These are phyloP conservation scores for Macrotis lagotis DNA, from an alignment of 2,113 vertebrate genomes.

Conservation along the genomic window DNA sequence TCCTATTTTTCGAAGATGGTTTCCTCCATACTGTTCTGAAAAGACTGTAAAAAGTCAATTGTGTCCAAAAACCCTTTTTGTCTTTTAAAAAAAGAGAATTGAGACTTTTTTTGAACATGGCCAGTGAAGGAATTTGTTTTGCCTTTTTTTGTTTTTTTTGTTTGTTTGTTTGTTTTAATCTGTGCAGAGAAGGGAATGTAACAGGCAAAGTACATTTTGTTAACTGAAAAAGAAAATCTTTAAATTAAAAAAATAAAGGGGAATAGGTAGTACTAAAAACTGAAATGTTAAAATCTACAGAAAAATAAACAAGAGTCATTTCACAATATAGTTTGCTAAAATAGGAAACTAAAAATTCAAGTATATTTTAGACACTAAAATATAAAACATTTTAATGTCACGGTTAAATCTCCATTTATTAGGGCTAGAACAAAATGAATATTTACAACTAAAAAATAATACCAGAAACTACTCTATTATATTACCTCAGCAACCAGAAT, in stretches of 20 bases:
- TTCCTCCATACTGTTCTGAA: constrained; percentile 54
- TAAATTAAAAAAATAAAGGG: constrained; percentile 29
- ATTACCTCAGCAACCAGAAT: constrained; percentile 34
- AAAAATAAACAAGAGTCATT: constrained; percentile 52
- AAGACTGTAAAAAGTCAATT: not conserved
- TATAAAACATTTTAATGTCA: constrained; percentile 53
- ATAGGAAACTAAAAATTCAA: constrained; percentile 74
- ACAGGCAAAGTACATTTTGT: not conserved
- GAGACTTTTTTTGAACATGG: not conserved
- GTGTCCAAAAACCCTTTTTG: no score
- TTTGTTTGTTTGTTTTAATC: no score
- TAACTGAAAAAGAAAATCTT: not conserved
- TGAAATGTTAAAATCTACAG: constrained; percentile 44
- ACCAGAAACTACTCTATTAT: constrained; percentile 42
- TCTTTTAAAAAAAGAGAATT: constrained; percentile 26
- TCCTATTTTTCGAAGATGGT: not conserved
- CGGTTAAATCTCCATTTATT: constrained; percentile 61
- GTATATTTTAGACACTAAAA: constrained; percentile 68
- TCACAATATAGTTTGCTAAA: constrained; percentile 67
- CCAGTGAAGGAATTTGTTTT: not conserved
- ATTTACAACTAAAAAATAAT: constrained; percentile 65
- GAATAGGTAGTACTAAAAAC: constrained; percentile 8
- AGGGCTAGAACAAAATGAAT: constrained; percentile 60
- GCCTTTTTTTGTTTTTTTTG: not conserved
- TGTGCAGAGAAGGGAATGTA: not conserved